These are phyloP conservation scores for Parazoanthus swiftii DNA, from an alignment of 92 coral and sea anemone species.

Conservation along the genomic window DNA sequence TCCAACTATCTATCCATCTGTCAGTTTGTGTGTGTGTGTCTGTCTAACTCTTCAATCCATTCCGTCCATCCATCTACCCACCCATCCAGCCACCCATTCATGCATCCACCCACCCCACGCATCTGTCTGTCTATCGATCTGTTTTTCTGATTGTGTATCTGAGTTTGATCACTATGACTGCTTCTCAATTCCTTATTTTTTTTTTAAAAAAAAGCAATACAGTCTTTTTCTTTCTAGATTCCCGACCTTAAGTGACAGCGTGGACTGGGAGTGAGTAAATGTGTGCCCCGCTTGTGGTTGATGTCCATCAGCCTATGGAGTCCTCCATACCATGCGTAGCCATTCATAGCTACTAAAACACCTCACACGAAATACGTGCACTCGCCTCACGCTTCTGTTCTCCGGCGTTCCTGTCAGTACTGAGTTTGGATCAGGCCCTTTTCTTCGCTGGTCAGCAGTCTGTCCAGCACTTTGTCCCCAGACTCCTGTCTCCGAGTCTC, in stretches of 20 bases:
- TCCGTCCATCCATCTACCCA: no score
- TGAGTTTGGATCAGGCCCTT: background rate
- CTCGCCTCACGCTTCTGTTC: background rate
- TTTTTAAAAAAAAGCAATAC: background rate
- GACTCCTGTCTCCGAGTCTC: background rate
- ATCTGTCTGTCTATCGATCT: no score
- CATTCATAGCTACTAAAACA: background rate
- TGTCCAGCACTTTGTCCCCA: background rate
- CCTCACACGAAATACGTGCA: background rate
- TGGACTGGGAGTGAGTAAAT: background rate
- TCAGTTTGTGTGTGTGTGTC: no score
- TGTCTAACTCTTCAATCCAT: no score
- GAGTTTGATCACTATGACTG: no score
- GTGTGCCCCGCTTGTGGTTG: background rate
- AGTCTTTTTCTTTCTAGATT: background rate
- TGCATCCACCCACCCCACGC: no score
- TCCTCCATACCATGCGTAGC: background rate
- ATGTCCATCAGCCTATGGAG: background rate
- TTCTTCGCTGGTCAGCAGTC: background rate
- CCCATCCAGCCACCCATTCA: no score
- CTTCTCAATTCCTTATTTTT: no score
- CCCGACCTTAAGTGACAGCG: background rate
- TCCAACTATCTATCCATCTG: no score
- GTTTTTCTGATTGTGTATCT: no score
- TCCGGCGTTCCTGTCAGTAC: background rate